A percentile compares a stretch with the other conserved stretches of the same genome.
These are phyloP conservation scores for Silvanus unidentatus DNA, from an alignment of 2,888 invertebrate genomes.

Conservation along the genomic window DNA sequence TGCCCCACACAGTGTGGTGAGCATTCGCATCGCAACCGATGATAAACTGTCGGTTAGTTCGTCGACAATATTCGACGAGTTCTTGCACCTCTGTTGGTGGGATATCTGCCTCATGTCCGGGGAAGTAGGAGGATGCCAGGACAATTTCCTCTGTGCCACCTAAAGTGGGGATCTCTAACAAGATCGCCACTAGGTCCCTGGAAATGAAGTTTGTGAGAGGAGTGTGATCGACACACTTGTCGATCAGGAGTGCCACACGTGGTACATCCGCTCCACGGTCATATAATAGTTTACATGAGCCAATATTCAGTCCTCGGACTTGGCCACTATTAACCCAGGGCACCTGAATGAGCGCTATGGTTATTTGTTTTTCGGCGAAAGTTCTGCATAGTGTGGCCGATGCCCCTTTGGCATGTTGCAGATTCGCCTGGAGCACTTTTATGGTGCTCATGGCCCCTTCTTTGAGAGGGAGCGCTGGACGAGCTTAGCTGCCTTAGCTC, in stretches of 20 bases:
- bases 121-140: slow-evolving; percentile 4
- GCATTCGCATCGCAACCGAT: slow-evolving; percentile 12
- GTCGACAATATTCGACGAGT: not conserved
- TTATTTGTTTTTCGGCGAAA: not conserved
- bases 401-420: not conserved
- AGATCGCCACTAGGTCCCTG: slow-evolving; percentile 1
- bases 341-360: slow-evolving; percentile 5
- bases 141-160: slow-evolving; percentile 1
- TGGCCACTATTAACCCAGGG: not conserved
- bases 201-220: no score
- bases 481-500: no score
- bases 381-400: not conserved
- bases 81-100: not conserved
- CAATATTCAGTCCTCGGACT: slow-evolving; percentile 1
- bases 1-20: slow-evolving; percentile 12
- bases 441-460: no score
- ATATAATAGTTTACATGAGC: not conserved
- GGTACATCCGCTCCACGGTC: no score
- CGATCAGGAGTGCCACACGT: not conserved
- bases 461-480: no score
- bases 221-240: no score
- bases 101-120: not conserved
- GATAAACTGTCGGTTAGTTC: slow-evolving; percentile 6
- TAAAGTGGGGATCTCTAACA: not conserved
- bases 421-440: not conserved